A percentile compares a stretch with the other conserved stretches of the same genome.
These are phyloP conservation scores for Papilio dardanus DNA, from an alignment of 1,140 invertebrate genomes.

Conservation along the genomic window DNA sequence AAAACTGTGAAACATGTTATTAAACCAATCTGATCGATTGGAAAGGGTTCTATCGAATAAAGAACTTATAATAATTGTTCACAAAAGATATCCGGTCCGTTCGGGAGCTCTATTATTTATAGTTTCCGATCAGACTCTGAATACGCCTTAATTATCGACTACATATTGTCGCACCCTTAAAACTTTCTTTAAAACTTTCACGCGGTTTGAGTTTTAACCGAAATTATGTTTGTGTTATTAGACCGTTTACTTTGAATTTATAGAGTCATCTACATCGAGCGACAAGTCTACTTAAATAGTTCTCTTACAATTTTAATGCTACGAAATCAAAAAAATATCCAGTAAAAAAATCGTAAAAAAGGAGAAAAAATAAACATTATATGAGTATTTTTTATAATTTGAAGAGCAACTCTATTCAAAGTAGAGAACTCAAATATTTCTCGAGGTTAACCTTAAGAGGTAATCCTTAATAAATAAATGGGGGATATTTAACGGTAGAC, in stretches of 20 bases:
- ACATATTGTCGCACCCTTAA: conserved; percentile 67
- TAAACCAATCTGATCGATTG: conserved; percentile 76
- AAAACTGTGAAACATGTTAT: conserved; percentile 70
- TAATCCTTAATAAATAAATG: conserved; percentile 36
- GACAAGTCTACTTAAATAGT: not conserved
- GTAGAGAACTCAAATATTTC: conserved; percentile 54
- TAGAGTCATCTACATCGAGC: too few species aligned
- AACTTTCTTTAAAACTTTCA: conserved; percentile 68
- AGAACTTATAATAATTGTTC: conserved; percentile 72
- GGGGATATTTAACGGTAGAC: conserved; percentile 46
- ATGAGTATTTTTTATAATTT: not conserved
- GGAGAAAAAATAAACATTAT: not conserved
- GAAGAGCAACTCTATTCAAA: not conserved
- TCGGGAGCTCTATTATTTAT: conserved; percentile 78
- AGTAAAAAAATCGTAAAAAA: not conserved
- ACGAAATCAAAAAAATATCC: too few species aligned
- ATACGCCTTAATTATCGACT: conserved; percentile 80
- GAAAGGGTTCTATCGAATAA: conserved; percentile 67
- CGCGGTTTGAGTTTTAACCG: conserved; percentile 52
- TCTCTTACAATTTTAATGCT: not conserved
- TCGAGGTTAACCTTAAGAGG: conserved; percentile 55
- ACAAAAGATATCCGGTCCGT: conserved; percentile 79
- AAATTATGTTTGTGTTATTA: conserved; percentile 47
- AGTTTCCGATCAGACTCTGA: conserved; percentile 78
- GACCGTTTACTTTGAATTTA: conserved; percentile 32